Evolutionary conservation across 2,113 vertebrate genomes (phyloP).

Genomic region (Pedionomus torquatus): DNA sequence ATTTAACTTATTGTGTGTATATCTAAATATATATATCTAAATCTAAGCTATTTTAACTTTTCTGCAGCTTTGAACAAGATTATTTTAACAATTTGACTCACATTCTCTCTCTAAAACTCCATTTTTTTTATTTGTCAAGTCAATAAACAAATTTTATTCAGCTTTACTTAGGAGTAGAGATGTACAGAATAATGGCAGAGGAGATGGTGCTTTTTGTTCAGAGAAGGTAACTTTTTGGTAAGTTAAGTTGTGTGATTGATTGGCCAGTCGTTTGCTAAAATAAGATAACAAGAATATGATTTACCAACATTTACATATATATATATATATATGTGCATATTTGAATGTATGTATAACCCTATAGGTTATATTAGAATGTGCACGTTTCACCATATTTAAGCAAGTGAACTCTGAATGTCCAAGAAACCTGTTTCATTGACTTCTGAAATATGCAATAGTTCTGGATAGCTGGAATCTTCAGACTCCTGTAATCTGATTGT

Average conservation of each 20-base stretch:
- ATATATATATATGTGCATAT: background rate
- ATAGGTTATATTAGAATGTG: too few species aligned
- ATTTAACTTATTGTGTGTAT: rapidly evolving
- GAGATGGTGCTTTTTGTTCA: background rate
- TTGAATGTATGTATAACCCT: background rate
- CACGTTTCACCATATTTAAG: background rate
- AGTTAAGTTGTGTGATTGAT: background rate
- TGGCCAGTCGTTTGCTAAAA: background rate
- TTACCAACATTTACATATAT: background rate
- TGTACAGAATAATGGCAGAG: background rate
- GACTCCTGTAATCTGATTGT: background rate
- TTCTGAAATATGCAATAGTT: background rate
- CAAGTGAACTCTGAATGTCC: background rate
- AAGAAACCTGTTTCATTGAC: background rate
- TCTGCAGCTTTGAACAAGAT: background rate
- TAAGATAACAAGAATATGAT: background rate
- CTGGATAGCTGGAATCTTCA: background rate
- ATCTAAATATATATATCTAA: background rate
- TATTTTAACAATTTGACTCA: background rate
- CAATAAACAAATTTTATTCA: background rate
- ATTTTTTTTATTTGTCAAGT: background rate
- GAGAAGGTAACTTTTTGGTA: background rate
- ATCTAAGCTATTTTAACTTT: background rate
- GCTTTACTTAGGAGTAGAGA: background rate
- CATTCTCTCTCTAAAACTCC: background rate